Evolutionary conservation across 2,888 invertebrate genomes (phyloP).

Genomic region (Chymomyza amoena): DNA sequence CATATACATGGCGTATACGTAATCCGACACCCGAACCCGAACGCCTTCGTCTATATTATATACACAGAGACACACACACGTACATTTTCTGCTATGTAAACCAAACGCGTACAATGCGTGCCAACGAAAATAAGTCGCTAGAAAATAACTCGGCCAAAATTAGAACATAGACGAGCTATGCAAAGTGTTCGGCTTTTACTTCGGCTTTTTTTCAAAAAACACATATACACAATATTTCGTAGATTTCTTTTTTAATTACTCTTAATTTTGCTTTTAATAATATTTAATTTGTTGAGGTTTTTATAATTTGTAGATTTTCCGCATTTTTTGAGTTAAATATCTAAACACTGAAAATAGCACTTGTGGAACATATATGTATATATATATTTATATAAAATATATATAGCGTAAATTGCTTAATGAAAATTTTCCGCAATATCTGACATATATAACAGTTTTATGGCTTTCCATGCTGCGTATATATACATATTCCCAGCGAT

Average conservation of each 20-base stretch:
- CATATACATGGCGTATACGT: slow-evolving; percentile 50
- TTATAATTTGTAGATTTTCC: not conserved
- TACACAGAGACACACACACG: not conserved
- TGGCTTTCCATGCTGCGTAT: slow-evolving; percentile 4
- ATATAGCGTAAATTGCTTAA: slow-evolving; percentile 20
- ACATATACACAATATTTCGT: slow-evolving; percentile 16
- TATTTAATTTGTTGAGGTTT: not conserved
- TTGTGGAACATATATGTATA: not conserved
- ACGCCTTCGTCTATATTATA: slow-evolving; percentile 17
- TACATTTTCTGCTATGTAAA: too few relatives aligned
- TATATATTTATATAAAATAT: not conserved
- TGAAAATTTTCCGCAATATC: slow-evolving; percentile 34
- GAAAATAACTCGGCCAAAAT: slow-evolving; percentile 76
- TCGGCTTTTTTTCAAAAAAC: slow-evolving; percentile 4
- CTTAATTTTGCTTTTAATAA: not conserved
- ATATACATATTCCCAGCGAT: slow-evolving; percentile 42
- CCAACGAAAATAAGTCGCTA: slow-evolving; percentile 58
- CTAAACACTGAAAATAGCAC: not conserved
- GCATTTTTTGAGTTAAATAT: not conserved
- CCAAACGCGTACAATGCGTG: slow-evolving; percentile 37
- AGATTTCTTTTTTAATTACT: not conserved
- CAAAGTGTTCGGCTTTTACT: slow-evolving; percentile 15
- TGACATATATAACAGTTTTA: not conserved
- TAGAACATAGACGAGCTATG: slow-evolving; percentile 63
- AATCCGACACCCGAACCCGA: slow-evolving; percentile 69